Percentiles rank a stretch among this genome's conserved stretches.
Conservation (phyloP, 2,113 vertebrate species). For the Anhinga rufa region DNA sequence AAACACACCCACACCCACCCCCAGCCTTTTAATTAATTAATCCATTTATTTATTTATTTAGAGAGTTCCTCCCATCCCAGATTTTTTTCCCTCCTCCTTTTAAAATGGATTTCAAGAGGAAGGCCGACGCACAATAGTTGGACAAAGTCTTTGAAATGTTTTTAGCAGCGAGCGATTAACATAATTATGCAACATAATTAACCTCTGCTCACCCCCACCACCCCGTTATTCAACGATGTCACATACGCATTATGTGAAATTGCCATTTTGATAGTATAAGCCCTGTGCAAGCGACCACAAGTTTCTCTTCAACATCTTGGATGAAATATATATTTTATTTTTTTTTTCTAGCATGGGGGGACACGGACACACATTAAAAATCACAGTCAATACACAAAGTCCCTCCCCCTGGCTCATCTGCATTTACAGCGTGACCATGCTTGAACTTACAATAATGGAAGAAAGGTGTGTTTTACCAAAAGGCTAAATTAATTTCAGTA, state of each 20-base stretch:
- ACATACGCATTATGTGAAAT: not conserved
- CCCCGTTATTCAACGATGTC: not conserved
- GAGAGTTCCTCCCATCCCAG: not conserved
- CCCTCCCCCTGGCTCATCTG: not conserved
- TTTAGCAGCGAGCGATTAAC: not conserved
- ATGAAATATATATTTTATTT: not conserved
- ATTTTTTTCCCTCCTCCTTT: not conserved
- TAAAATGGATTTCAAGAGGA: not conserved
- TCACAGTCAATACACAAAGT: not conserved
- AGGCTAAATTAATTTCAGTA: rapidly evolving
- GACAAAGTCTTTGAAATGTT: not conserved
- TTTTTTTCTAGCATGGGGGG: not conserved
- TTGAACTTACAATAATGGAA: not conserved
- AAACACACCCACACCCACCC: not conserved
- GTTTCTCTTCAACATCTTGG: not conserved
- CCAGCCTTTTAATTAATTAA: not conserved
- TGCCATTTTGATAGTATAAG: rapidly evolving
- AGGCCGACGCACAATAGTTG: not conserved
- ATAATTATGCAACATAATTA: not conserved
- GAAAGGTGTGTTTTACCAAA: not conserved
- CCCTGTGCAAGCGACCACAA: not conserved
- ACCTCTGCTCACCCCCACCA: not conserved
- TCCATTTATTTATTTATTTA: not conserved
- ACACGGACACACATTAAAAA: not conserved
- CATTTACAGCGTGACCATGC: not conserved